Conservation (phyloP, 2,888 invertebrate genomes). For the Synanthedon tipuliformis region DNA sequence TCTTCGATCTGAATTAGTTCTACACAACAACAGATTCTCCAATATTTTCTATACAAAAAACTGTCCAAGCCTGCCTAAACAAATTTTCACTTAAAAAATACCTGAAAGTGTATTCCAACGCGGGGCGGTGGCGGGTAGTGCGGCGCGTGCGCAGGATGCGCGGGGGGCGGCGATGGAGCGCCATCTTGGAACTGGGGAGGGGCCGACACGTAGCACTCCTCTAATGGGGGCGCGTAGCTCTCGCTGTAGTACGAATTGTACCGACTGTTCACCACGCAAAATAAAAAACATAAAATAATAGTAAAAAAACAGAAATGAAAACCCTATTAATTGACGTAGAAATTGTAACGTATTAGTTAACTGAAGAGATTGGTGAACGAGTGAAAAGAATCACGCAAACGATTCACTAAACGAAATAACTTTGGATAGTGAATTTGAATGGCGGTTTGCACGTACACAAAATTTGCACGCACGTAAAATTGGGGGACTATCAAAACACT, state of each 20-base stretch:
- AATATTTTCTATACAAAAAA: not conserved
- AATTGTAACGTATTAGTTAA: too few species aligned
- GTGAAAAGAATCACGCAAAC: too few species aligned
- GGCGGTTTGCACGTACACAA: too few species aligned
- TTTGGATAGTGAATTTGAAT: too few species aligned
- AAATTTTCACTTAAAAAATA: constrained; percentile 8
- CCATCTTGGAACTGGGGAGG: constrained; percentile 68
- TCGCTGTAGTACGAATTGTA: constrained; percentile 1
- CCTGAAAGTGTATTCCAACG: constrained; percentile 64
- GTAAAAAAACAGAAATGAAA: too few species aligned
- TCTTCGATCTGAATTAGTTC: too few species aligned
- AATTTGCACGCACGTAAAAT: too few species aligned
- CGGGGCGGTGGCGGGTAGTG: constrained; percentile 20
- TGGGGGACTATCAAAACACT: too few species aligned
- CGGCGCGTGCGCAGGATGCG: constrained; percentile 7
- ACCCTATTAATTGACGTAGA: too few species aligned
- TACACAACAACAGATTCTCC: not conserved
- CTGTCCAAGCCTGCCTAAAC: not conserved
- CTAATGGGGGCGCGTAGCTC: constrained; percentile 18
- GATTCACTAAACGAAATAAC: too few species aligned
- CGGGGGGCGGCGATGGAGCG: constrained; percentile 38
- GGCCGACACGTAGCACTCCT: constrained; percentile 56
- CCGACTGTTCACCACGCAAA: not conserved
- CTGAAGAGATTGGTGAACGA: too few species aligned
- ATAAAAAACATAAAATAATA: too few species aligned